Percentiles rank a stretch among this genome's conserved stretches.
Evolutionary conservation across 2,113 vertebrate species (phyloP).

Genomic region (Atractosteus spatula): DNA sequence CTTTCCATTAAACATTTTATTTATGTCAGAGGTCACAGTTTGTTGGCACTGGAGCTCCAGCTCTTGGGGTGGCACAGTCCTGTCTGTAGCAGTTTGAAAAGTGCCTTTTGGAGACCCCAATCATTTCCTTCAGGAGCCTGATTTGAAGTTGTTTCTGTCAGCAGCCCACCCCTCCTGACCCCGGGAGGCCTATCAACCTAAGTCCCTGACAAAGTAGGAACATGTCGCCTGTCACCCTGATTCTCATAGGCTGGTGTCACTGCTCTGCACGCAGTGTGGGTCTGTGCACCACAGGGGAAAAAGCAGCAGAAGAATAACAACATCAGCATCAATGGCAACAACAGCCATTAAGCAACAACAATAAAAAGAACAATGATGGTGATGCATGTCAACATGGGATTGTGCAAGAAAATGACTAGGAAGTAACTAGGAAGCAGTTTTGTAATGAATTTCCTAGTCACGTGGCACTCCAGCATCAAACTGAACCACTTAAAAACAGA

Average conservation of each 20-base stretch:
- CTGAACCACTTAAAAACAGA: too few relatives aligned
- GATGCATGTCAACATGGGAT: too few relatives aligned
- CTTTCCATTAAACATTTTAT: conserved; percentile 16
- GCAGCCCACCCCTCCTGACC: conserved; percentile 30
- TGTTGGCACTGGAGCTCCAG: neutral
- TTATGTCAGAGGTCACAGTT: neutral
- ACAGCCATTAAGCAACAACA: too few relatives aligned
- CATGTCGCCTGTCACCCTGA: conserved; percentile 26
- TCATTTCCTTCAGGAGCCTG: conserved; percentile 16
- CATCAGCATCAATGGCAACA: too few relatives aligned
- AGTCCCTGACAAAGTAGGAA: conserved; percentile 30
- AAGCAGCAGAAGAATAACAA: neutral
- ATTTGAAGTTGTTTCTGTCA: conserved; percentile 30
- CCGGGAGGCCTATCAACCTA: conserved; percentile 35
- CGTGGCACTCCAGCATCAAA: too few relatives aligned
- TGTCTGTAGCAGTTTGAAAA: conserved; percentile 11
- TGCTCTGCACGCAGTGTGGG: neutral
- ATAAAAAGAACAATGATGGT: too few relatives aligned
- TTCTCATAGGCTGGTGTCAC: conserved; percentile 24
- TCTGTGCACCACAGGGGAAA: neutral
- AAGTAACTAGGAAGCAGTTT: too few relatives aligned
- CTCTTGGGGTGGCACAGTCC: neutral
- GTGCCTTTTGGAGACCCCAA: conserved; percentile 7
- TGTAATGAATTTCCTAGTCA: too few relatives aligned
- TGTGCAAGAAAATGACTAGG: too few relatives aligned